Evolutionary conservation across 2,113 vertebrate species (phyloP).

Genomic region (Toxotes chatareus): DNA sequence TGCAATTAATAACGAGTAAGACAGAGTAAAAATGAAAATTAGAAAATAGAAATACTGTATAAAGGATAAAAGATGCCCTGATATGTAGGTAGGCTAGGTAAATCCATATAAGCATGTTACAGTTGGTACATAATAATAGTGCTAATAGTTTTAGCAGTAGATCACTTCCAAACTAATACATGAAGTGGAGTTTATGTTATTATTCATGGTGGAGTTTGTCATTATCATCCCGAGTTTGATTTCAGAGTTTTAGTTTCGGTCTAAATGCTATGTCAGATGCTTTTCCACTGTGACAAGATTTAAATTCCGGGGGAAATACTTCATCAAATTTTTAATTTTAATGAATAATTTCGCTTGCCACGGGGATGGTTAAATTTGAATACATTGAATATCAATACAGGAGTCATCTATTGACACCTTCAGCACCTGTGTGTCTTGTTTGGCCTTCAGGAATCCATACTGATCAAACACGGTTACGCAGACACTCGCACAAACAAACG

Average conservation of each 20-base stretch:
- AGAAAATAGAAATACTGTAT: too few relatives aligned
- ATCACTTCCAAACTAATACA: neutral
- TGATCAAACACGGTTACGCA: neutral
- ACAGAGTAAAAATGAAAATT: neutral
- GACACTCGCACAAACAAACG: conserved; percentile 1
- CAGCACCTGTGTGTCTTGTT: conserved; percentile 10
- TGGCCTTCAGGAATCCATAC: conserved; percentile 10
- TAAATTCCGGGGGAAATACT: conserved; percentile 57
- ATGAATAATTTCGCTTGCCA: conserved; percentile 60
- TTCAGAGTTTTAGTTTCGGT: conserved; percentile 26
- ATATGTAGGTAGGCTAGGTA: neutral
- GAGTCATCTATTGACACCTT: conserved; percentile 1
- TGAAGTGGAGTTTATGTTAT: conserved; percentile 9
- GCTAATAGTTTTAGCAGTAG: neutral
- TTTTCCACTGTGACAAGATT: conserved; percentile 35
- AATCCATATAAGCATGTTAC: neutral
- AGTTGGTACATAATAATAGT: neutral
- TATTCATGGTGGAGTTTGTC: conserved; percentile 35
- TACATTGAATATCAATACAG: conserved; percentile 22
- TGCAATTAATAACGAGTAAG: too few relatives aligned
- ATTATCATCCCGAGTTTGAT: conserved; percentile 37
- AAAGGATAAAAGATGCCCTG: too few relatives aligned
- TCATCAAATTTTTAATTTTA: conserved; percentile 62
- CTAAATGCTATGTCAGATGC: conserved; percentile 29
- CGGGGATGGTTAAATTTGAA: conserved; percentile 62